Evolutionary conservation across 2,113 vertebrate species (phyloP), one percentile per base, ranked within the genome.

Genomic region (Gopherus evgoodei): DNA sequence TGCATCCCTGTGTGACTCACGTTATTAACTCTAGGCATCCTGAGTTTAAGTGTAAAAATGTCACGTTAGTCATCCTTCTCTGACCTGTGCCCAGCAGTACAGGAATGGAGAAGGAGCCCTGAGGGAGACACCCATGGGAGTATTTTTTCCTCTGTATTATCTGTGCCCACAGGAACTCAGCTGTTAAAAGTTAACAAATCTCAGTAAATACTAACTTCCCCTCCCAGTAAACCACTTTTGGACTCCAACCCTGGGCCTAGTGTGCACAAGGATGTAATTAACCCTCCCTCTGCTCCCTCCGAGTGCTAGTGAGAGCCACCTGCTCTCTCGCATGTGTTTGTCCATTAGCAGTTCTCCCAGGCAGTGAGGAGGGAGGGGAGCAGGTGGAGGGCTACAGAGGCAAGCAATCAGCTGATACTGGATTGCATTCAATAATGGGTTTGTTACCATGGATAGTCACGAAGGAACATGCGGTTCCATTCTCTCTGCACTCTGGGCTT

Each of bases 191-290:
- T 44, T 44, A 69, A 69, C 8, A 38, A 38, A 69, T 22, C 65
- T 72, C n/a, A 38, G 65, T 72, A 72, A 72, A 22, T 72, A n/a
- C 35, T 69, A n/a, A n/a, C 65, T 27, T 44, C 22, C 13, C 25
- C 25, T 78, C 75, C 24, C 12, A 12, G 29, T 42, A 78, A 78
- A 47, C 25, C 5, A 25, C 24, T 11, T 76, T 54, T 78, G 54
- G 47, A 25, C 49, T 56, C 31, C 84, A 0, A 0, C 47, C 4
- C 21, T n/a, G 52, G 57, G 31, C 12, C 4, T 4, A 50, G 3
- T 31, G n/a, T 83, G 29, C 8, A 44, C 44, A 52, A 57, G 52
- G 29, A 24, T 85, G 62, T 75, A 56, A n/a, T 21, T 0, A 0
- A 38, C 38, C 81, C 49, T 19, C 24, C 89, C 65, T 38, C 14